These are phyloP conservation scores for Eulemur rubriventer DNA, from an alignment of 2,797 vertebrate genomes.

Conservation along the genomic window DNA sequence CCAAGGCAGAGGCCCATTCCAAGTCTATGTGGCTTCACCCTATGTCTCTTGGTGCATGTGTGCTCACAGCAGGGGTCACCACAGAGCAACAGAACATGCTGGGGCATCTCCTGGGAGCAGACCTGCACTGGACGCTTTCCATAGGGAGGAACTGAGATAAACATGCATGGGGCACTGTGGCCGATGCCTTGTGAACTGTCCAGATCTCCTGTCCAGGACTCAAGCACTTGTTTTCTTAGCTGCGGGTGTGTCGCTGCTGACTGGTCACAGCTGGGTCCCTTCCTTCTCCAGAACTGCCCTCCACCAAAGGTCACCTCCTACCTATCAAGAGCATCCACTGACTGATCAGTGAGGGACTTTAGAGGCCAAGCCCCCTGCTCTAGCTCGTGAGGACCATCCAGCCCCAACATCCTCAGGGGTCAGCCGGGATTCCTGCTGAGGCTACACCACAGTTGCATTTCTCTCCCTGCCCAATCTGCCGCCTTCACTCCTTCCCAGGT, in stretches of 20 bases:
- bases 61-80: neutral
- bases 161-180: rapidly evolving
- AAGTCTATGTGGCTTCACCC: neutral
- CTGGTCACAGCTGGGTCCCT: neutral
- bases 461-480: too few relatives aligned
- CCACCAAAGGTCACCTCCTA: neutral
- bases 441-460: rapidly evolving
- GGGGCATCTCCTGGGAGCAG: too few relatives aligned
- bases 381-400: neutral
- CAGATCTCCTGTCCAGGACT: neutral
- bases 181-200: neutral
- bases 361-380: neutral
- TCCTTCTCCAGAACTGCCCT: neutral
- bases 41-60: too few relatives aligned
- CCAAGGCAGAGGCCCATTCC: neutral
- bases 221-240: neutral
- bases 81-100: neutral
- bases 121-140: neutral
- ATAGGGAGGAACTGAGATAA: neutral
- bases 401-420: neutral
- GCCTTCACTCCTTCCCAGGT: rapidly evolving
- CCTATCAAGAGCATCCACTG: neutral
- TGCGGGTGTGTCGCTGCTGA: neutral
- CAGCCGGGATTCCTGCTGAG: neutral
- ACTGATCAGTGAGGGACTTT: neutral